A percentile compares a stretch with the other conserved stretches of the same genome.
Conservation (phyloP, 1,140 invertebrate genomes). For the Orchestia grillus region DNA sequence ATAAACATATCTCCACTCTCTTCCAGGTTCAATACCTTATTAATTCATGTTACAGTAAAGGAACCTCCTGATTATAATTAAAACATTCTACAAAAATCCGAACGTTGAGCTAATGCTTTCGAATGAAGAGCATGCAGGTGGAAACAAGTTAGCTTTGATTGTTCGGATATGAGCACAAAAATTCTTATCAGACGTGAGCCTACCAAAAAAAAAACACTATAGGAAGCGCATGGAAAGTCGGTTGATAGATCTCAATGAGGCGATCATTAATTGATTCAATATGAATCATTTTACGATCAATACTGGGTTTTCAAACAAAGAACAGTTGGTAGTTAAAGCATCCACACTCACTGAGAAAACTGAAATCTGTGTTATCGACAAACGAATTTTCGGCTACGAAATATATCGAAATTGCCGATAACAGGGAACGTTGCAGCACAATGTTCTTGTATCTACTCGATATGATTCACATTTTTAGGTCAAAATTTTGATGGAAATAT, state of each 20-base stretch:
- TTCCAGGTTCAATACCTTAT: background rate
- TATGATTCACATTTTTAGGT: background rate
- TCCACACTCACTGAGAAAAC: background rate
- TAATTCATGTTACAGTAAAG: background rate
- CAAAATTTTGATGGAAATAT: background rate
- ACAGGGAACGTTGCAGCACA: background rate
- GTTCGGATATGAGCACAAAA: background rate
- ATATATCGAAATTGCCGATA: background rate
- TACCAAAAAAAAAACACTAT: background rate
- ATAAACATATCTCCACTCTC: background rate
- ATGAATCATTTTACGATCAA: background rate
- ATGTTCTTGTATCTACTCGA: background rate
- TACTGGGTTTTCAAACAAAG: background rate
- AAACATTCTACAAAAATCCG: background rate
- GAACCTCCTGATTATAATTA: background rate
- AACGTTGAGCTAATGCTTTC: background rate
- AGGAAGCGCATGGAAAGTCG: background rate
- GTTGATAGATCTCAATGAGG: background rate
- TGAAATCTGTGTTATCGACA: background rate
- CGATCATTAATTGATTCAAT: background rate
- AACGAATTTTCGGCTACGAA: background rate
- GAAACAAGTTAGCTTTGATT: background rate
- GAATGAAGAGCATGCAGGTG: background rate
- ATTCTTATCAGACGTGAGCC: background rate
- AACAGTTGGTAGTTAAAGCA: background rate